These are phyloP conservation scores for Ailurus styani DNA, from an alignment of 2,113 vertebrate species.

Conservation along the genomic window DNA sequence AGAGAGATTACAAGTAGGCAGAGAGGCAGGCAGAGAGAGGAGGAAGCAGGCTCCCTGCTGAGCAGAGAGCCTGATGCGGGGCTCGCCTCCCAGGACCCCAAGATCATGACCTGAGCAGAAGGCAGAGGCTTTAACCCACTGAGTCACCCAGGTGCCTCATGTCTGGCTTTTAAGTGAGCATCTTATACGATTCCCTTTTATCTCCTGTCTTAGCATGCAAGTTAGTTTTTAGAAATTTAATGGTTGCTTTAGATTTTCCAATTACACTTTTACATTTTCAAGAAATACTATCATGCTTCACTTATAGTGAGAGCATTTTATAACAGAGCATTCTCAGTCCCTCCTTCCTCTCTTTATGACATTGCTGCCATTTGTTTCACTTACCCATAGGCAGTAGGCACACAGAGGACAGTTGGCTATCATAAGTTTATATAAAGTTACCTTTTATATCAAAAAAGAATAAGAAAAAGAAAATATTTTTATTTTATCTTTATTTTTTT, in stretches of 20 bases:
- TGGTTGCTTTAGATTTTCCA: background rate
- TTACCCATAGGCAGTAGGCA: background rate
- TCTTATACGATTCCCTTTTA: background rate
- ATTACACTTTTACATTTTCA: background rate
- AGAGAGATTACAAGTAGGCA: too few species aligned
- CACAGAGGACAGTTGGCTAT: background rate
- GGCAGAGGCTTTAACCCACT: too few species aligned
- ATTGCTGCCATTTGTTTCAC: background rate
- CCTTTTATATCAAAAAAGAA: background rate
- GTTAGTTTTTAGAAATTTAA: background rate
- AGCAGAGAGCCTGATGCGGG: too few species aligned
- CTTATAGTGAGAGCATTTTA: background rate
- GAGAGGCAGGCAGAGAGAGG: too few species aligned
- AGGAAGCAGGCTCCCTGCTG: too few species aligned
- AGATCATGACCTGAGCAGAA: too few species aligned
- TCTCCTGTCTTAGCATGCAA: background rate
- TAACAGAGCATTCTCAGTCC: background rate
- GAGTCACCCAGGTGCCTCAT: too few species aligned
- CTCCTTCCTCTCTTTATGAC: background rate
- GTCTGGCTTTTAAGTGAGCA: background rate
- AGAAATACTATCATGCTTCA: background rate
- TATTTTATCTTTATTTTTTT: background rate
- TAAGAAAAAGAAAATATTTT: background rate
- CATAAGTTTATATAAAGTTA: background rate
- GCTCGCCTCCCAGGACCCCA: too few species aligned